A percentile compares a stretch with the other conserved stretches of the same genome.
Conservation (phyloP, 2,888 invertebrate genomes). For the Chrysodeixis includens region DNA sequence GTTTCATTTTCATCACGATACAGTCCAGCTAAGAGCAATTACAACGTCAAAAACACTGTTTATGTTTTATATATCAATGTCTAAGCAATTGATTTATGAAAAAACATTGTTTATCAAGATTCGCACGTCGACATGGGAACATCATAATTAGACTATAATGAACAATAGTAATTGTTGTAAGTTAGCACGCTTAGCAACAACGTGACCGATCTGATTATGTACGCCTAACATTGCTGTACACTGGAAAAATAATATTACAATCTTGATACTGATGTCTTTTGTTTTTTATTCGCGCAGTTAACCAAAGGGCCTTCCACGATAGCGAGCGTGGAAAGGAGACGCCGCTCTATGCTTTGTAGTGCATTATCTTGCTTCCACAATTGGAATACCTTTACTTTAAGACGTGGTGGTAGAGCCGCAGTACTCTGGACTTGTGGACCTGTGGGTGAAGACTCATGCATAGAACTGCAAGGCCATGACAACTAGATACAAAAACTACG, state of each 20-base stretch:
- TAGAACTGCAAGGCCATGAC: no score
- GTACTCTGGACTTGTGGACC: no score
- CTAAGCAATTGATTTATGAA: slow-evolving; percentile 2
- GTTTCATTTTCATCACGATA: no score
- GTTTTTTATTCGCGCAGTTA: background rate
- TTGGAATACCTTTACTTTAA: no score
- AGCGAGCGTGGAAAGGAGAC: no score
- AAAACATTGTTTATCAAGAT: background rate
- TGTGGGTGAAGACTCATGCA: no score
- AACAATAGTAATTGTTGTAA: slow-evolving; percentile 40
- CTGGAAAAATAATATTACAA: background rate
- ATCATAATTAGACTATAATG: slow-evolving; percentile 30
- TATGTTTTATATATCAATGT: background rate
- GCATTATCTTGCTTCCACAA: no score
- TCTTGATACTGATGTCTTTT: background rate
- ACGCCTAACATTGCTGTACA: background rate
- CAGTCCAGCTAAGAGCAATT: no score
- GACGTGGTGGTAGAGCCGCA: no score
- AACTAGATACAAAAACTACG: no score
- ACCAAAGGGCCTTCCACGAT: no score
- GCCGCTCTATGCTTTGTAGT: no score
- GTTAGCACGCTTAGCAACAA: slow-evolving; percentile 21
- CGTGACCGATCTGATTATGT: slow-evolving; percentile 15
- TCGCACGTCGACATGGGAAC: slow-evolving; percentile 18
- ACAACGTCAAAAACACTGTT: background rate